phyloP scores from a whole-genome alignment of 2,113 vertebrate genomes.

The Hippotragus niger region DNA sequence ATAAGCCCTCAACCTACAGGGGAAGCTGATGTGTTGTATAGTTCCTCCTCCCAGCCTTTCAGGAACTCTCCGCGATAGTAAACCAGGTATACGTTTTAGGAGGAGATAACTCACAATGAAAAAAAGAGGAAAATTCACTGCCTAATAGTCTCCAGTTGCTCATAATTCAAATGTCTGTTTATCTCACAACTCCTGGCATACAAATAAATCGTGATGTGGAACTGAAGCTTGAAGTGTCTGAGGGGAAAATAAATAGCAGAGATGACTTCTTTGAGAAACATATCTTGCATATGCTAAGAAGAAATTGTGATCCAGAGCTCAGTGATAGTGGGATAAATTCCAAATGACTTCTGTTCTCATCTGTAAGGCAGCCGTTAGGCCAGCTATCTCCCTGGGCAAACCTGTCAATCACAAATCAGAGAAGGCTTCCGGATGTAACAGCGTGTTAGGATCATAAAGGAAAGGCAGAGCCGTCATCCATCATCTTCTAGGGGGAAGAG shows the following conservation, averaged over 20 bases:
- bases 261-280: slow-evolving; percentile 65
- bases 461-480: neutral
- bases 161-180: slow-evolving; percentile 68
- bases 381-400: slow-evolving; percentile 50
- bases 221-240: slow-evolving; percentile 51
- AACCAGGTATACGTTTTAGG: slow-evolving; percentile 28
- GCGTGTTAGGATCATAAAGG: slow-evolving; percentile 50
- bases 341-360: slow-evolving; percentile 64
- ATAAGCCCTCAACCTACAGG: neutral
- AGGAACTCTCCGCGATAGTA: neutral
- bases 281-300: slow-evolving; percentile 62
- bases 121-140: slow-evolving; percentile 31
- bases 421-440: slow-evolving; percentile 3
- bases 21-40: neutral
- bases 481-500: slow-evolving; percentile 45
- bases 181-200: slow-evolving; percentile 55
- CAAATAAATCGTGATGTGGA: slow-evolving; percentile 61
- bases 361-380: slow-evolving; percentile 57
- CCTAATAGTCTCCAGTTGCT: slow-evolving; percentile 48
- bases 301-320: slow-evolving; percentile 61
- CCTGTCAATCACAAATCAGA: slow-evolving; percentile 57
- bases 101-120: slow-evolving; percentile 58
- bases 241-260: slow-evolving; percentile 66
- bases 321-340: slow-evolving; percentile 59
- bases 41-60: neutral